Conservation (phyloP, 2,888 invertebrate genomes). For the Panopea generosa region DNA sequence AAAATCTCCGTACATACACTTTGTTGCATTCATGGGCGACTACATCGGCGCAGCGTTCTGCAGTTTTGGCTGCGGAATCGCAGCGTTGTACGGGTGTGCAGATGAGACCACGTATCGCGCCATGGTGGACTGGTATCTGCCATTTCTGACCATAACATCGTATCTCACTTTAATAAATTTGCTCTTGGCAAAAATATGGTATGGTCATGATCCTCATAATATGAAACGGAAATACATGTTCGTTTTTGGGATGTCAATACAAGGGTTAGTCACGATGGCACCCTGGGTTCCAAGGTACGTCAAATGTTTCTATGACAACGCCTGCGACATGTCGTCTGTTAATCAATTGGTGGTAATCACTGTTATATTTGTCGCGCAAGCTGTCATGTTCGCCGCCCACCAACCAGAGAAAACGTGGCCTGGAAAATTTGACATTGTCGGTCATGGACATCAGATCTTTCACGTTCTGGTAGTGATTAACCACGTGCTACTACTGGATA, state of each 20-base stretch:
- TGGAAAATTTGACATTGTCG: constrained; percentile 76
- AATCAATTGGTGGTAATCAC: constrained; percentile 49
- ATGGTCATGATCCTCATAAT: constrained; percentile 65
- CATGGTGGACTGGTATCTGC: constrained; percentile 39
- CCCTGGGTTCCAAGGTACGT: constrained; percentile 62
- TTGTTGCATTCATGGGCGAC: constrained; percentile 66
- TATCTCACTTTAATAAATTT: constrained; percentile 60
- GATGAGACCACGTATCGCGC: constrained; percentile 43
- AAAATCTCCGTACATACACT: constrained; percentile 61
- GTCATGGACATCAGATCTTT: constrained; percentile 71
- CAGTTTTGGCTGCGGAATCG: constrained; percentile 62
- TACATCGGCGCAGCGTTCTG: constrained; percentile 66
- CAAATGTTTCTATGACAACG: constrained; percentile 46
- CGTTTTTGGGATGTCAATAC: constrained; percentile 51
- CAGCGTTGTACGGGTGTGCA: constrained; percentile 58
- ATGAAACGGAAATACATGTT: constrained; percentile 65
- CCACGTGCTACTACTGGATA: constrained; percentile 57
- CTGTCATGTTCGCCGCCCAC: constrained; percentile 68
- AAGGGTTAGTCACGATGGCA: constrained; percentile 47
- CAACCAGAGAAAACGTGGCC: constrained; percentile 75
- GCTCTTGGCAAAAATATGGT: constrained; percentile 60
- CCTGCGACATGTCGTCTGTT: constrained; percentile 58
- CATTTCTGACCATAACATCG: constrained; percentile 48
- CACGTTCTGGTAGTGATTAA: constrained; percentile 63
- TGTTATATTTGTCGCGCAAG: constrained; percentile 57